Evolutionary conservation across 2,797 vertebrate species (phyloP), one percentile per base, ranked within the genome.

Genomic region (Enteromius mattozi): DNA sequence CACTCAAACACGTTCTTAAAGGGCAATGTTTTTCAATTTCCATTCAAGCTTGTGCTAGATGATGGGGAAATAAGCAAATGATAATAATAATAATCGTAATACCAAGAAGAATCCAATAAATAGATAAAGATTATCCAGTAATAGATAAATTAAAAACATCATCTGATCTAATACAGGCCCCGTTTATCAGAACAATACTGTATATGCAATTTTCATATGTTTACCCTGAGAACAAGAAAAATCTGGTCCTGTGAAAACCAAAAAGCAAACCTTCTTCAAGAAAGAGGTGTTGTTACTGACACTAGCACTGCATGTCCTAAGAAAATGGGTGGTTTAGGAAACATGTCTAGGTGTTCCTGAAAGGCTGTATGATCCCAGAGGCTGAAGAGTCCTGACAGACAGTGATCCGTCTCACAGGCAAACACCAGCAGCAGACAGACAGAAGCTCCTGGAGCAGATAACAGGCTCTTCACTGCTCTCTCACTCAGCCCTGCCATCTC

Each of bases 371-470:
- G 72, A 37, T 54, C 56, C 72, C 49, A 54, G 72, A 37, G 75
- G 35, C 63, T 51, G 63, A 66, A 17, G 78, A 27, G 21, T 27
- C 78, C 49, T 70, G 79, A 81, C 79, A 70, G 33, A 70, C 78
- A 70, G 33, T 24, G 63, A 80, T 69, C 63, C 33, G 19, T 54
- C 78, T 69, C 56, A 80, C 30, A 40, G 66, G 59, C 71, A 74
- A 19, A 82, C 33, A 54, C n/a, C 35, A 1, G 71, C 70, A 56
- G 59, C 17, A 24, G 17, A 70, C 14, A 71, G 24, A 80, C 37
- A 75, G 24, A 72, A 80, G 75, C 84, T 78, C 88, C 63, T 47
- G 13, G 27, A 21, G 71, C 65, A 88, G 82, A 78, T 51, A 42
- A 1, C n/a, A 45, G 47, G 74, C 66, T 61, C 45, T 66, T 75